Conservation (phyloP, 2,888 invertebrate genomes). For the Andrena minutula region DNA sequence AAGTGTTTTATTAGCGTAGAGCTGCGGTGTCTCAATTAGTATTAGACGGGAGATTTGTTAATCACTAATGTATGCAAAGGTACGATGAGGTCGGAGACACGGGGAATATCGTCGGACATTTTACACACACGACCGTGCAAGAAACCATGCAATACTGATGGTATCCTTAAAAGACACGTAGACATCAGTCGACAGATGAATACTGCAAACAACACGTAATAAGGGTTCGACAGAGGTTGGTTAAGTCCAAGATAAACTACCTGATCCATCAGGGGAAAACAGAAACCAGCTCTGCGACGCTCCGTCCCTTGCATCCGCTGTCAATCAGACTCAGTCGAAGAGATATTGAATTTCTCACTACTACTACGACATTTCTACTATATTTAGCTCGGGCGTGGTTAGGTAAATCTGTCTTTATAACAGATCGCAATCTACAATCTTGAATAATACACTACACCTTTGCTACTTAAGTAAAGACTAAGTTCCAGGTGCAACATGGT, state of each 20-base stretch:
- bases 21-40: conserved; percentile 32
- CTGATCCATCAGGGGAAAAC: conserved; percentile 79
- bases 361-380: conserved; percentile 61
- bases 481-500: conserved; percentile 31
- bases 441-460: conserved; percentile 17
- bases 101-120: conserved; percentile 31
- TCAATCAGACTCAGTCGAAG: conserved; percentile 75
- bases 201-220: conserved; percentile 66
- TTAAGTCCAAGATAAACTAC: conserved; percentile 77
- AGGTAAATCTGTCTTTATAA: conserved; percentile 15
- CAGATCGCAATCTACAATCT: conserved; percentile 15
- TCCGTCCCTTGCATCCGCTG: conserved; percentile 77
- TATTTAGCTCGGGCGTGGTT: conserved; percentile 52
- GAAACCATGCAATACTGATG: conserved; percentile 66
- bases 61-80: conserved; percentile 23
- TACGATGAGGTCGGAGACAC: conserved; percentile 35
- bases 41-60: conserved; percentile 22
- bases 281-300: conserved; percentile 81
- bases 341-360: conserved; percentile 72
- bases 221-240: conserved; percentile 59
- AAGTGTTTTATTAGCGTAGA: background rate
- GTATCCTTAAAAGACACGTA: conserved; percentile 58
- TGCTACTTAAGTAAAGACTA: conserved; percentile 19
- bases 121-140: conserved; percentile 46
- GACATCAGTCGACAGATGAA: conserved; percentile 68